Evolutionary conservation across 1,140 invertebrate genomes (phyloP), one percentile per base, ranked within the genome.

Genomic region (Caenorhabditis briggsae): DNA sequence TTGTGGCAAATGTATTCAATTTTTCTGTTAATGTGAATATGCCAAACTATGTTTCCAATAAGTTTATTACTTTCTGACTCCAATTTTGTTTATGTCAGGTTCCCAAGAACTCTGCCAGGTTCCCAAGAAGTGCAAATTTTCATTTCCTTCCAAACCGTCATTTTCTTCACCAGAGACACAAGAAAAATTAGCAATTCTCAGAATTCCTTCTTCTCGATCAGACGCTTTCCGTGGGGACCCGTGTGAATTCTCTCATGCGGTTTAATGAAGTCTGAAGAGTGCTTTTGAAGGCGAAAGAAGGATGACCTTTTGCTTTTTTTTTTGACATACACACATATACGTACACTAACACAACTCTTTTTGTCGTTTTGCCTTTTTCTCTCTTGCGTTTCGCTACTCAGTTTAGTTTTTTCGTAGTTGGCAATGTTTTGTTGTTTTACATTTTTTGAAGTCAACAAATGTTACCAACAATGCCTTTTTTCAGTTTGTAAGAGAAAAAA

Each of bases 301-400:
- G 70, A 78, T 78, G 70, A 78, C 70, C 70, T 78, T 50, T 78
- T 25, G 43, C 70, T 78, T 78, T 48, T 33, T n/a, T 33, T 70
- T 53, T 78, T 48, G 70, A 78, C 70, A 78, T 11, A 70, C 64
- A 70, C 64, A 46, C 41, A 70, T 41, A 64, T 25, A 41, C 56
- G n/a, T 33, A 18, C 18, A 61, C 59, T 33, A 61, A 61, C 23
- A 61, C 20, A 12, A 11, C 56, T 58, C n/a, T 58, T 61, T 61
- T 33, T 61, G 20, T 61, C 59, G 59, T 61, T 61, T 18, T n/a
- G 11, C 56, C 56, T 16, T 61, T 8, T 11, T 61, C 23, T 9
- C 11, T 11, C 23, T 33, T 11, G 11, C 23, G 2, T 61, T n/a
- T 61, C 20, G 58, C 25, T 25, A 2, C 25, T 23, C 9, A 25